Evolutionary conservation across 2,113 vertebrate genomes (phyloP).

Genomic region (Tursiops truncatus): DNA sequence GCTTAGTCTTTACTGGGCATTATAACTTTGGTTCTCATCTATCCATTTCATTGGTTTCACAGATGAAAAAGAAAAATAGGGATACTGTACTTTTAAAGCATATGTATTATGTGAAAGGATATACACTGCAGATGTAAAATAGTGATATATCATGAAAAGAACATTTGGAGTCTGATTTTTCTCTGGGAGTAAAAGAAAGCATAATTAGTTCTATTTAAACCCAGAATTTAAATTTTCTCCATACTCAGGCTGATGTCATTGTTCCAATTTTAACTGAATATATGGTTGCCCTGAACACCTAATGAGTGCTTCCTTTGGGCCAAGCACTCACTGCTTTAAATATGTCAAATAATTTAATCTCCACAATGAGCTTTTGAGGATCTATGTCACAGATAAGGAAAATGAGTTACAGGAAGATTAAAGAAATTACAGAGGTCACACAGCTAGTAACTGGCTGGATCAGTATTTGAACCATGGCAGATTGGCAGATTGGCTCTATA

Average conservation of each 20-base stretch:
- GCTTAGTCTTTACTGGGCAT: neutral
- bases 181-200: constrained; percentile 18
- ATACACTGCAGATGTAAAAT: constrained; percentile 38
- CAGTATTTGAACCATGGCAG: neutral
- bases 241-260: constrained; percentile 57
- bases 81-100: constrained; percentile 5
- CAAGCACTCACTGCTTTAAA: constrained; percentile 3
- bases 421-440: neutral
- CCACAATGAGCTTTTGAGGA: constrained; percentile 29
- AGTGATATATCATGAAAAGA: constrained; percentile 41
- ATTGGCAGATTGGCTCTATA: too few relatives aligned
- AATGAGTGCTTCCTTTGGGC: constrained; percentile 48
- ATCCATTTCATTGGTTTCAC: neutral
- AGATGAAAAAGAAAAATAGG: neutral
- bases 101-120: neutral
- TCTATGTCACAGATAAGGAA: constrained; percentile 4
- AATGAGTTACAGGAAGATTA: constrained; percentile 18
- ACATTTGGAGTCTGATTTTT: constrained; percentile 49
- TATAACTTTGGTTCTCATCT: neutral
- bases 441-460: neutral
- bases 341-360: constrained; percentile 60
- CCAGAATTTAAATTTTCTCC: constrained; percentile 63
- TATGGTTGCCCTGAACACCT: constrained; percentile 29
- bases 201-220: constrained; percentile 66
- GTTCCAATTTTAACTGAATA: constrained; percentile 68